These are phyloP conservation scores for Lepilemur ruficaudatus DNA, from an alignment of 2,797 vertebrate genomes.

Conservation along the genomic window DNA sequence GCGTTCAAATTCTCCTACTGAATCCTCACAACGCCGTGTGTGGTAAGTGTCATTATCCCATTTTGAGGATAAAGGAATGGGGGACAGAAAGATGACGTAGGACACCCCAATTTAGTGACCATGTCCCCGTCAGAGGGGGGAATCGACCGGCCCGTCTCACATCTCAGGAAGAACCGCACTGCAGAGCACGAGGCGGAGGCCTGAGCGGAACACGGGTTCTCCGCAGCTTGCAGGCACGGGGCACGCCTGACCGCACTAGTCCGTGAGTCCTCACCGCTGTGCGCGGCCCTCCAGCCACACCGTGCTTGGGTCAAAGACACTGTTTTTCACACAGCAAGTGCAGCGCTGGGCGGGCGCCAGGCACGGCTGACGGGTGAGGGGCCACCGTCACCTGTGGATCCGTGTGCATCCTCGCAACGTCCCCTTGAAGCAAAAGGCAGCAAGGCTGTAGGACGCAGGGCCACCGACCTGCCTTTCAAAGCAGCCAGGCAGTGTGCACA, in stretches of 20 bases:
- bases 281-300: neutral
- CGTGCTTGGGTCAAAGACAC: too few relatives aligned
- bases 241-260: too few relatives aligned
- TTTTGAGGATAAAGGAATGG: neutral
- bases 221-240: accelerated
- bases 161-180: accelerated
- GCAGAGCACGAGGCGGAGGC: accelerated
- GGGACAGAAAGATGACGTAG: neutral
- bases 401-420: accelerated
- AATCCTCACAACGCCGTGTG: accelerated
- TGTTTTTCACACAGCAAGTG: too few relatives aligned
- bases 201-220: accelerated
- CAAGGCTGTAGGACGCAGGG: neutral
- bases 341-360: accelerated
- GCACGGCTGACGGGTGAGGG: accelerated
- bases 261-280: neutral
- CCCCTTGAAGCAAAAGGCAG: neutral
- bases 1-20: neutral
- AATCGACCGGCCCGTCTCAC: neutral
- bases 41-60: neutral
- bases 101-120: too few relatives aligned
- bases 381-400: neutral
- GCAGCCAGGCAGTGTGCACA: accelerated
- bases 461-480: neutral
- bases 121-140: too few relatives aligned